phyloP scores from a whole-genome alignment of 2,113 vertebrate species.

The Ivindomyrus marchei region DNA sequence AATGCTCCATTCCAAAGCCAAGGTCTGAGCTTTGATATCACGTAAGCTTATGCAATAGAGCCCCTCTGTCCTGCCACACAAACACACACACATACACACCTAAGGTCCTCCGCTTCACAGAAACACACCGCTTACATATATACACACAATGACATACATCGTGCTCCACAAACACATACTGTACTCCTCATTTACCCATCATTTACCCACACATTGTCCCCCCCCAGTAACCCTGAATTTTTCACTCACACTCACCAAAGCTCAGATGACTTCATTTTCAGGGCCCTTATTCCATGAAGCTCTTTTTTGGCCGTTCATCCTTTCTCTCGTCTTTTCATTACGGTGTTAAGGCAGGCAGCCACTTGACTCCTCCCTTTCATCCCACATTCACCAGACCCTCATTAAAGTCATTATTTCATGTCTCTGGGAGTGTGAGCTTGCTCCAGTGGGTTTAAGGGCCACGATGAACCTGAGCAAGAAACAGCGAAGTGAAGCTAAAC shows the following conservation, averaged over 20 bases:
- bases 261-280: background rate
- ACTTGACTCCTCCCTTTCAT: background rate
- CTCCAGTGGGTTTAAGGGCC: background rate
- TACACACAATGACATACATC: background rate
- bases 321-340: background rate
- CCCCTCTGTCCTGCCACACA: background rate
- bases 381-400: background rate
- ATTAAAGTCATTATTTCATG: background rate
- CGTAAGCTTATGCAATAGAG: background rate
- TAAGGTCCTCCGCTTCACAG: background rate
- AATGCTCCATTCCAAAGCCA: background rate
- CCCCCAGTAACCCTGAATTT: background rate
- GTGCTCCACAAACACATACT: background rate
- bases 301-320: background rate
- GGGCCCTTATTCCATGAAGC: background rate
- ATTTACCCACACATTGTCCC: background rate
- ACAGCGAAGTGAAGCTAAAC: background rate
- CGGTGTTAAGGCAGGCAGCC: background rate
- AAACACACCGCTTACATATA: background rate
- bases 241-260: too few species aligned
- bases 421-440: background rate
- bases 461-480: background rate
- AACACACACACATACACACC: slow-evolving; percentile 8
- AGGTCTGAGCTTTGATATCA: background rate
- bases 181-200: background rate